Evolutionary conservation across 1,140 invertebrate species (phyloP), one percentile per base, ranked within the genome.

Genomic region (Diabrotica virgifera): DNA sequence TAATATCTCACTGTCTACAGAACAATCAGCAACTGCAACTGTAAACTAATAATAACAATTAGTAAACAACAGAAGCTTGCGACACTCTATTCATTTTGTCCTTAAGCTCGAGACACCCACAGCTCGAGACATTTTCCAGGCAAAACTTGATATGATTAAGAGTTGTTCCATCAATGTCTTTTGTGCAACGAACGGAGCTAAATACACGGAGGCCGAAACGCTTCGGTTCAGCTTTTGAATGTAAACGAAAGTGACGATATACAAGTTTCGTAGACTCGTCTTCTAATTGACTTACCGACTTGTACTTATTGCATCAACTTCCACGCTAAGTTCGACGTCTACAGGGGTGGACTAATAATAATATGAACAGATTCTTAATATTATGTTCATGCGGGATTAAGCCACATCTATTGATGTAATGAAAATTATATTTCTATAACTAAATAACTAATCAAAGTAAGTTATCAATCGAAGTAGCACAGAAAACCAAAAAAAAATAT

Each of bases 91-190:
- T 46, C 40, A 46, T 46, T 46, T 46, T 46, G 40, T 46, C n/a
- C 40, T 46, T n/a, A n/a, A 10, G 5, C 40, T 46, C 40, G 40
- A 46, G 8, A 46, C 40, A n/a, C 40, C 24, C 24, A 24, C 1
- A n/a, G n/a, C n/a, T n/a, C n/a, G n/a, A 46, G n/a, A 46, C 40
- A 46, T 46, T 46, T 46, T n/a, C 4, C 40, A 8, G 40, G 5
- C 40, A 46, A 46, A 46, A 46, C 40, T 46, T 46, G 40, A 46
- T 46, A 46, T 46, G 40, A 46, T 46, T 46, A 46, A 46, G 40
- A 46, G 40, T 46, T 46, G 40, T 46, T 46, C 40, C 40, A 46
- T 46, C 40, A 46, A 46, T 46, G 40, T 46, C 40, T 10, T 46
- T 46, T 46, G 40, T 46, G 40, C 40, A 46, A 46, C 40, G 40